Conservation (phyloP, 2,797 vertebrate genomes). For the Clarias fuscus region DNA sequence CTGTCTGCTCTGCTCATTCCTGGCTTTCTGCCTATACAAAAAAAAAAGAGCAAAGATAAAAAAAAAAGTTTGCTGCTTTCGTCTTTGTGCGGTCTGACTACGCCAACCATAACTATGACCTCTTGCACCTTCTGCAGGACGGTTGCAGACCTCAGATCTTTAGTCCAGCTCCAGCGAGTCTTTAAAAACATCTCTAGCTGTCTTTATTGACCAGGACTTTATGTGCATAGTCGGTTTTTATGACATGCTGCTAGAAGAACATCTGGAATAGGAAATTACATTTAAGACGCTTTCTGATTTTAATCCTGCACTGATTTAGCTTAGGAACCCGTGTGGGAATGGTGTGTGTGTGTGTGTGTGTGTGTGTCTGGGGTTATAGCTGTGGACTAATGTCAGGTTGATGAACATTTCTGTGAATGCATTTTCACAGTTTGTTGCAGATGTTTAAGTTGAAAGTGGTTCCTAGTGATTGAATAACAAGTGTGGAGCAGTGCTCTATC, state of each 20-base stretch:
- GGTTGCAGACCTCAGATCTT: conserved; percentile 16
- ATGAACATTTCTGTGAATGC: conserved; percentile 1
- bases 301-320: conserved; percentile 61
- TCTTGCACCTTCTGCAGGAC: conserved; percentile 18
- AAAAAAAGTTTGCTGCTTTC: conserved; percentile 27
- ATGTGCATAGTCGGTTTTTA: conserved; percentile 60
- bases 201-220: conserved; percentile 56
- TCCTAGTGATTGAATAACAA: not conserved
- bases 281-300: conserved; percentile 66
- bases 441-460: not conserved
- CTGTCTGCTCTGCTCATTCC: conserved; percentile 41
- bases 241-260: conserved; percentile 54
- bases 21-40: conserved; percentile 37
- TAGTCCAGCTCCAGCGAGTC: conserved; percentile 27
- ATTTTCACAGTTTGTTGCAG: conserved; percentile 11
- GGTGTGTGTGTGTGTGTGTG: conserved; percentile 50
- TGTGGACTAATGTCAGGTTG: conserved; percentile 15
- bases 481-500: not conserved
- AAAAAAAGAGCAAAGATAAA: conserved; percentile 3
- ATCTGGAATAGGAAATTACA: conserved; percentile 66
- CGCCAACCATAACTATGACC: conserved; percentile 24
- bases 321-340: conserved; percentile 62
- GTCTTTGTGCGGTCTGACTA: conserved; percentile 21
- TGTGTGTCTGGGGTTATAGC: not conserved
- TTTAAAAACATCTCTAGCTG: conserved; percentile 57